Evolutionary conservation across 2,888 invertebrate species (phyloP), one percentile per base, ranked within the genome.

Genomic region (Tinea trinotella): DNA sequence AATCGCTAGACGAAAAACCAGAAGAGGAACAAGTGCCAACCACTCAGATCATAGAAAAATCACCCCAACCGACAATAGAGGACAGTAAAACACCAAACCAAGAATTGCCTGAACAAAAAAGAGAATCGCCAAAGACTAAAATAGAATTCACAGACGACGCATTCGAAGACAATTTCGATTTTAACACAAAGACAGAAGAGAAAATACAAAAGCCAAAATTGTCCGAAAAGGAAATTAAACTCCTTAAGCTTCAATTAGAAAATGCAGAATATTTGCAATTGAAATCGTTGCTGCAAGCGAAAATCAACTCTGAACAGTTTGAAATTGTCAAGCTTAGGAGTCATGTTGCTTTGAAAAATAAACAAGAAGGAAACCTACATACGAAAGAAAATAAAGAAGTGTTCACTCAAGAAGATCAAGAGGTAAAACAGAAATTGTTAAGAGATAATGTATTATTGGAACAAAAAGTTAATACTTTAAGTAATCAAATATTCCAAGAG

Each of bases 401-500:
- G 60, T 63, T 68, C 53, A 68, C 76, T 0, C 72, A 70, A 1
- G 81, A 82, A 53, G 84, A 86, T 57, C 73, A 72, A 52, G 85
- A 87, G 53, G 61, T 85, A 55, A 73, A 65, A 56, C 81, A 79
- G 62, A 77, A 68, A 64, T 65, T 80, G 60, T 65, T 89, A 10
- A 89, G 89, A 59, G 92, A 92, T 65, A 92, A 92, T 65, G 87
- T 89, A 10, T 65, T 91, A 60, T 73, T 92, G 17, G 92, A 92
- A 74, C 88, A 91, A 70, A 92, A 91, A 69, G 89, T 90, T 71
- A 82, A 87, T 64, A 89, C 88, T 60, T 74, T 93, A 50, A 88
- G 90, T 52, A 89, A 89, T 61, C 91, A 91, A 66, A 90, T 93
- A 60, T 91, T 92, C 64, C 91, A 92, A 67, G 92, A 93, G 64